Conservation (phyloP, 92 coral and sea anemone species). For the Meandrina meandrites region DNA sequence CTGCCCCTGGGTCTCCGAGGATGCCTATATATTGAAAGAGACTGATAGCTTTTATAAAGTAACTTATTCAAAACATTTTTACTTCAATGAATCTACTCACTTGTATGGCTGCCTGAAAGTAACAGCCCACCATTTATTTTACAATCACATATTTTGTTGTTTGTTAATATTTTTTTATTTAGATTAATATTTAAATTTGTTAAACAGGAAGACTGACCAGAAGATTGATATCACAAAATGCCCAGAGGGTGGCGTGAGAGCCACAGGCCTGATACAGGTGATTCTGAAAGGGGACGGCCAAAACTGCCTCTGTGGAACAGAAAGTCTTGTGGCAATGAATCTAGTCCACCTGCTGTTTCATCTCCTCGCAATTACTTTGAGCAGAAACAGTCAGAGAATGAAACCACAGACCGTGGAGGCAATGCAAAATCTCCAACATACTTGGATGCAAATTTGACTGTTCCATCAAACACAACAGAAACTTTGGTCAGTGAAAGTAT, state of each 20-base stretch:
- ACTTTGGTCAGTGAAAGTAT: neutral
- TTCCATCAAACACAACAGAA: conserved; percentile 2
- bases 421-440: neutral
- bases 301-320: conserved; percentile 10
- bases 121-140: too few species aligned
- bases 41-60: too few species aligned
- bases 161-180: too few species aligned
- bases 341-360: neutral
- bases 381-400: neutral
- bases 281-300: conserved; percentile 5
- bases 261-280: conserved; percentile 17
- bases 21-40: too few species aligned
- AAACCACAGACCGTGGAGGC: neutral
- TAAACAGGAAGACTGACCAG: too few species aligned
- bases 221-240: neutral
- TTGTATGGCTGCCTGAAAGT: too few species aligned
- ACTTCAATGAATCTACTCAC: too few species aligned
- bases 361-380: neutral
- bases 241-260: conserved; percentile 33
- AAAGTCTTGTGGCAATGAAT: neutral
- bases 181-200: too few species aligned
- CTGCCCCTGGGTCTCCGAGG: too few species aligned
- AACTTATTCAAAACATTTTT: too few species aligned
- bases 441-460: neutral
- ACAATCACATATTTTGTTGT: too few species aligned